Base-by-base conservation (phyloP, 1,140 invertebrate species). In the Lordiphosa mommai region DNA sequence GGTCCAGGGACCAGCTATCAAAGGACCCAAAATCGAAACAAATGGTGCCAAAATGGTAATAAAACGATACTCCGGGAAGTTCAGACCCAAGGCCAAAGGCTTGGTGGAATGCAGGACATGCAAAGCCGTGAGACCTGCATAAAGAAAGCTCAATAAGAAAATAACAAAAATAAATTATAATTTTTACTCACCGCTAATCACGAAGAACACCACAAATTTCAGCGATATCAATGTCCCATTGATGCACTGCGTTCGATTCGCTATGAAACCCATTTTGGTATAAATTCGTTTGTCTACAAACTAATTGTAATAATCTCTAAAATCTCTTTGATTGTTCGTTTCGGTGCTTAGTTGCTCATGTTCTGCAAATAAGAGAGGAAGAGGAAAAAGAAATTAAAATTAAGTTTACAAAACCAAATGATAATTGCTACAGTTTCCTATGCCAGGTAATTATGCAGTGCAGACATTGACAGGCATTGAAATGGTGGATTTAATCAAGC, bases 91-190 rank as follows among this genome's bases (percentile, higher is more conserved):
- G 23, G 91, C 85, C 47, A 91, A 88, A 90, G 95, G 95, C 86
- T 95, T 94, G 5, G 93, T 89, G 1, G 93, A 91, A 16, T 96
- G 91, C 82, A 94, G 94, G 8, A 95, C 93, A 65, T 94, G 92
- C 36, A 96, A 89, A 67, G 93, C 93, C 58, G 94, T 93, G 66
- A 96, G 89, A 53, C 93, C 95, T 96, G 23, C 3, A 41, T 8
- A 1, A 7, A 1, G 0, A 32, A 10, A 17, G 4, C 8, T n/a
- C 7, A 36, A 23, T 36, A 36, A 12, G 17, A 6, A 12, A 5
- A 38, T 6, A 20, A 40, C 12, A n/a, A 17, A 30, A 9, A 23
- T 7, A 34, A 8, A 30, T 0, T 17, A 7, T 3, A 2, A 0
- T 13, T 1, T n/a, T n/a, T n/a, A n/a, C 86, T 77, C 49, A 88